Evolutionary conservation across 2,797 vertebrate genomes (phyloP).

Genomic region (Siniperca obscura): DNA sequence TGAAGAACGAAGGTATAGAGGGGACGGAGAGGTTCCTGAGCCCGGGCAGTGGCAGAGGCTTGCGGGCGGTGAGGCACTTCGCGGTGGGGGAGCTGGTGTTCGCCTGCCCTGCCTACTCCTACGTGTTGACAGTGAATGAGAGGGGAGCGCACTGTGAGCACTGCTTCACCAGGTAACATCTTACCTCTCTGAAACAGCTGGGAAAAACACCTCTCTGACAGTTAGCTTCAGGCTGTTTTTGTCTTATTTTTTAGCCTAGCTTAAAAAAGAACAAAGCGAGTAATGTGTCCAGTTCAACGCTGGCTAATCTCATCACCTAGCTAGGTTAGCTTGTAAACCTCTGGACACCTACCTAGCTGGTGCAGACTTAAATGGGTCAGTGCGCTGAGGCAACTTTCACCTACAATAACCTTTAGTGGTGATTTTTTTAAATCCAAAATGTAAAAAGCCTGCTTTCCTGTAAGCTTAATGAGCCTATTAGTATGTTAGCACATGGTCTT

Average conservation of each 20-base stretch:
- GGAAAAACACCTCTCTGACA: background rate
- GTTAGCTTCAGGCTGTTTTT: background rate
- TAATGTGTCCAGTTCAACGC: background rate
- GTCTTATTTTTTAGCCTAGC: too few species aligned
- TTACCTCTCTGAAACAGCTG: background rate
- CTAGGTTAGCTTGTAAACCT: conserved; percentile 52
- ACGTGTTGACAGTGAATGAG: conserved; percentile 92
- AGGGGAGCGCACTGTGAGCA: conserved; percentile 92
- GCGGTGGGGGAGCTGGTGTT: conserved; percentile 91
- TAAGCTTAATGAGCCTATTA: background rate
- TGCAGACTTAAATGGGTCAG: conserved; percentile 55
- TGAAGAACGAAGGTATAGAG: conserved; percentile 84
- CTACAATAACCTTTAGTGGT: too few species aligned
- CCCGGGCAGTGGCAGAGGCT: conserved; percentile 89
- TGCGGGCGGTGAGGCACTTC: conserved; percentile 88
- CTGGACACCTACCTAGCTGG: background rate
- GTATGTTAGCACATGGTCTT: background rate
- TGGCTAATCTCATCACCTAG: conserved; percentile 20
- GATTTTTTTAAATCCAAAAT: background rate
- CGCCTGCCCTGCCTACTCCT: conserved; percentile 92
- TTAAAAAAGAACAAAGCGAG: background rate
- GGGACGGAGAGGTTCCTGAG: conserved; percentile 91
- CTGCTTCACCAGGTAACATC: conserved; percentile 93
- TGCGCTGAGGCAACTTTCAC: background rate
- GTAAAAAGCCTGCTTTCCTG: background rate